Evolutionary conservation across 2,888 invertebrate species (phyloP).

Genomic region (Drosophila percnosoma): DNA sequence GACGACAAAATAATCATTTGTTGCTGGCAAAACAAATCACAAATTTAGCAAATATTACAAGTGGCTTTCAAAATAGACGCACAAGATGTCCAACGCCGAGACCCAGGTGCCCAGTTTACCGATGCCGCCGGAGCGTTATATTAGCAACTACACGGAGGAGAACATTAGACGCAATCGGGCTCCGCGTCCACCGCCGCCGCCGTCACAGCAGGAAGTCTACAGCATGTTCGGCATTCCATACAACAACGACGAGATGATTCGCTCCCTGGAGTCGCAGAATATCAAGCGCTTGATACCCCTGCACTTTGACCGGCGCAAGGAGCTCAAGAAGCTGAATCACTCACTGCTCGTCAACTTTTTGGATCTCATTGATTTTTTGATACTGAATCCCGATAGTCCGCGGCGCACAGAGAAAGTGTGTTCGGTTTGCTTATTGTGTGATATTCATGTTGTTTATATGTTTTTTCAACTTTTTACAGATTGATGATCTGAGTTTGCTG

Average conservation of each 20-base stretch:
- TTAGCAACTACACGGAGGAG: conserved; percentile 96
- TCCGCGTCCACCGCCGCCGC: conserved; percentile 92
- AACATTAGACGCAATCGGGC: conserved; percentile 94
- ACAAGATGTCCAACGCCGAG: conserved; percentile 72
- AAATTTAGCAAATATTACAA: conserved; percentile 5
- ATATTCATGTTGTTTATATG: neutral
- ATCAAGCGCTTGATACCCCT: conserved; percentile 96
- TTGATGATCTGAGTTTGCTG: conserved; percentile 97
- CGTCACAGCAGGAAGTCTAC: conserved; percentile 94
- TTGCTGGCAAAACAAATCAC: conserved; percentile 3
- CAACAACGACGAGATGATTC: conserved; percentile 97
- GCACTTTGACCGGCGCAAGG: conserved; percentile 96
- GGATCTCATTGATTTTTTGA: conserved; percentile 95
- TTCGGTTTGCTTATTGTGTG: neutral
- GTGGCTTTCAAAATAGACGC: neutral
- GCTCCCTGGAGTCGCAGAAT: conserved; percentile 96
- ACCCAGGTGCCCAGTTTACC: conserved; percentile 96
- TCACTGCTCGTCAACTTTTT: conserved; percentile 97
- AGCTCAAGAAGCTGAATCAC: conserved; percentile 97
- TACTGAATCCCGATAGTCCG: conserved; percentile 96
- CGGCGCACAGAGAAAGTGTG: conserved; percentile 94
- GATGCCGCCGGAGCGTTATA: conserved; percentile 96
- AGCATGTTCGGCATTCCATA: conserved; percentile 98
- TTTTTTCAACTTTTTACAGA: conserved; percentile 73
- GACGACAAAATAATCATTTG: conserved; percentile 2